These are phyloP conservation scores for Cylindroiulus punctatus DNA, from an alignment of 2,888 invertebrate species.

Conservation along the genomic window DNA sequence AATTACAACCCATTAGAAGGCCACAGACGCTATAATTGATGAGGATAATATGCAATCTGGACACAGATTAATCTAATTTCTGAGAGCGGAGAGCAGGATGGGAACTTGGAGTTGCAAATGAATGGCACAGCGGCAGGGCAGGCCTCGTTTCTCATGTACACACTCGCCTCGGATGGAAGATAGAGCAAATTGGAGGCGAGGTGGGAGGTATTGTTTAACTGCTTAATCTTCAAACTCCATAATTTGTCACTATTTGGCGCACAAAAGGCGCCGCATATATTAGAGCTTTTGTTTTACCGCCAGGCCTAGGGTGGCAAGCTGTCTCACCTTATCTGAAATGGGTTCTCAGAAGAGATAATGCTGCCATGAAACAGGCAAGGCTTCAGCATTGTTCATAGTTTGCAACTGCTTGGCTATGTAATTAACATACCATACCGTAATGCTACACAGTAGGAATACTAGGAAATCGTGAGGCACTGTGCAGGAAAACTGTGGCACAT, in stretches of 20 bases:
- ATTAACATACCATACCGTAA: background rate
- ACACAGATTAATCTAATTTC: conserved; percentile 37
- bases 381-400: background rate
- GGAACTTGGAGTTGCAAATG: conserved; percentile 4
- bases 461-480: too few relatives aligned
- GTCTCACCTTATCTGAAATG: conserved; percentile 34
- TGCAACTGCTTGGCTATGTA: background rate
- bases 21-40: conserved; percentile 36
- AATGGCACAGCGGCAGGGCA: background rate
- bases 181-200: background rate
- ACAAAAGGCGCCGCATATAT: conserved; percentile 38
- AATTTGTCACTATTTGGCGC: conserved; percentile 34
- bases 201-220: conserved; percentile 15
- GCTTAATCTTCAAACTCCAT: conserved; percentile 37
- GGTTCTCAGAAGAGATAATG: background rate
- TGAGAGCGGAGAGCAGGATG: background rate
- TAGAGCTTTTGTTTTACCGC: conserved; percentile 4
- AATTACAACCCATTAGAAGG: background rate
- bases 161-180: background rate
- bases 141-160: background rate
- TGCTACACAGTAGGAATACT: too few relatives aligned
- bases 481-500: too few relatives aligned
- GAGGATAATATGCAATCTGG: conserved; percentile 38
- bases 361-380: background rate
- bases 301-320: conserved; percentile 30